Evolutionary conservation across 2,888 invertebrate species (phyloP).

Genomic region (Penaeus monodon): DNA sequence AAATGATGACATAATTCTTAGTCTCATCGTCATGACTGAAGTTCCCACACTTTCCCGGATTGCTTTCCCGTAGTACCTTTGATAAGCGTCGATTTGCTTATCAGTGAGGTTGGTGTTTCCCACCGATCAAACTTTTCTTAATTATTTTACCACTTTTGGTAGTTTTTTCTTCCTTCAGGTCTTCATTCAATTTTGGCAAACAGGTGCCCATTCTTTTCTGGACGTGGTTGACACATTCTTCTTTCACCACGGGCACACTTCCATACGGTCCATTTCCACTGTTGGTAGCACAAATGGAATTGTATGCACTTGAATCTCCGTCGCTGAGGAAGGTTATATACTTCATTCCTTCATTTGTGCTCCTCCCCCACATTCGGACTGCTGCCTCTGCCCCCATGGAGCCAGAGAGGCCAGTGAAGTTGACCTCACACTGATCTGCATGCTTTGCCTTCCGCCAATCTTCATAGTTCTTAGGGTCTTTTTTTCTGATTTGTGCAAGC

Average conservation of each 20-base stretch:
- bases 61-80: conserved; percentile 31
- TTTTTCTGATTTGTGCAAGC: too few relatives aligned
- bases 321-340: too few relatives aligned
- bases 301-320: too few relatives aligned
- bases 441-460: too few relatives aligned
- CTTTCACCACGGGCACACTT: background rate
- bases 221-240: conserved; percentile 34
- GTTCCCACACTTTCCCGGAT: conserved; percentile 25
- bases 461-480: too few relatives aligned
- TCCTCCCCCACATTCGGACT: too few relatives aligned
- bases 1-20: too few relatives aligned
- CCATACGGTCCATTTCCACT: conserved; percentile 16
- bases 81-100: conserved; percentile 17
- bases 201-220: conserved; percentile 40
- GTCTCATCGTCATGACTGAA: too few relatives aligned
- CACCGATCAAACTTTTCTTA: conserved; percentile 29
- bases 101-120: conserved; percentile 29
- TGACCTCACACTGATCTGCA: too few relatives aligned
- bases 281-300: background rate
- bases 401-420: too few relatives aligned
- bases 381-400: too few relatives aligned
- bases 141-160: conserved; percentile 25
- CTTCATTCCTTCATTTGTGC: too few relatives aligned
- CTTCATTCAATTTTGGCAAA: conserved; percentile 11
- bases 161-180: conserved; percentile 24